Evolutionary conservation across 2,113 vertebrate species (phyloP), one percentile per base, ranked within the genome.

Genomic region (Empidonax alnorum): DNA sequence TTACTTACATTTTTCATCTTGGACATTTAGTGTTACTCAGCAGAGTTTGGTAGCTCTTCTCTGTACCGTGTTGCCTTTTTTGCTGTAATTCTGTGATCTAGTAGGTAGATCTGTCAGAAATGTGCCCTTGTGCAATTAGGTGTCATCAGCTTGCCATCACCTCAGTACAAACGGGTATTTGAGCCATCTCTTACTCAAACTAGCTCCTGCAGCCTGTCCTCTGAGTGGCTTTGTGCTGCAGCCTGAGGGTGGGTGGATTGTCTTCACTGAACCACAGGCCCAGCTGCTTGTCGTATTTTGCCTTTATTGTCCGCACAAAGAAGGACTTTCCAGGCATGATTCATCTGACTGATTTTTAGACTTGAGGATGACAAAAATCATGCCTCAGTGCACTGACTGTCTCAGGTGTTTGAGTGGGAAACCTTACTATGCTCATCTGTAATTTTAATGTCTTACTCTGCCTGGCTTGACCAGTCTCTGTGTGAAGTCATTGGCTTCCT

Each of bases 191-290:
- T 61, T 27, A 28, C 21, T 66, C 39, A 22, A 47, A 1, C 39
- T 37, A 72, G 49, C 53, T 80, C 30, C 53, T 67, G 42, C 69
- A 81, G 71, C 31, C 31, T 17, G 23, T 41, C 37, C 82, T 42
- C 39, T 28, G 37, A 74, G 55, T 2, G 2, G 0, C 33, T 68
- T 21, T 14, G 44, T 0, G 0, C 66, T 46, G 39, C 56, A 73
- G 67, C 14, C 49, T 55, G 6, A 31, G 28, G 10, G 23, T 33
- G 41, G 33, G 4, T 18, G 5, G 22, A 1, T 61, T 77, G 6
- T 49, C 55, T 69, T 66, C 37, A 3, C 62, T 33, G 25, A 25
- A 12, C 62, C 59, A 3, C 22, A 14, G 53, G 10, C n/a, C 73
- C 31, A 62, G 59, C 55, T 90, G 76, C 37, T 88, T 15, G 4